A percentile compares a stretch with the other conserved stretches of the same genome.
Evolutionary conservation across 1,140 invertebrate species (phyloP).

Genomic region (Sinonovacula constricta): DNA sequence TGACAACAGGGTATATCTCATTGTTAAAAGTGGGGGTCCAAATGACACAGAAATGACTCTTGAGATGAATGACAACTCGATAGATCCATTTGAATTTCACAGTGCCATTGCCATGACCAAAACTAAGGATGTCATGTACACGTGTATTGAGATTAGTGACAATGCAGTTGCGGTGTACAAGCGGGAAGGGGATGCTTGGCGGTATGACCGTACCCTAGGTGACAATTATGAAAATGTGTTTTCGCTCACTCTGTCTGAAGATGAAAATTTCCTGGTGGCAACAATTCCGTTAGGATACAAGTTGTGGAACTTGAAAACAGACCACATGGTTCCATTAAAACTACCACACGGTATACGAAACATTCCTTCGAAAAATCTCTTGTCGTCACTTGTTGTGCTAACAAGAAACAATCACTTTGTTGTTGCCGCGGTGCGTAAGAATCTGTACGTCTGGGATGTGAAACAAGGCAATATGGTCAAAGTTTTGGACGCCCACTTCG

Average conservation of each 20-base stretch:
- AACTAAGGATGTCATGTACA: conserved; percentile 71
- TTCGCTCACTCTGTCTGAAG: conserved; percentile 89
- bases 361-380: conserved; percentile 88
- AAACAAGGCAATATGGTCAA: conserved; percentile 87
- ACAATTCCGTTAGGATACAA: conserved; percentile 90
- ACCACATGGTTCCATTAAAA: conserved; percentile 83
- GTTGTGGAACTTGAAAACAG: conserved; percentile 77
- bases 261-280: conserved; percentile 89
- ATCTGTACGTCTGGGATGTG: conserved; percentile 96
- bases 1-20: conserved; percentile 63
- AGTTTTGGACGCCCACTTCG: conserved; percentile 97
- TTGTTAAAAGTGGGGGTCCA: conserved; percentile 71
- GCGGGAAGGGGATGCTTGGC: conserved; percentile 74
- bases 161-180: conserved; percentile 75
- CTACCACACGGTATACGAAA: conserved; percentile 94
- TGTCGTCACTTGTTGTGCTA: conserved; percentile 84
- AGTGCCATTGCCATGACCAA: conserved; percentile 83
- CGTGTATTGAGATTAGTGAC: conserved; percentile 78
- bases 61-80: conserved; percentile 72
- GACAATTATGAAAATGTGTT: conserved; percentile 82
- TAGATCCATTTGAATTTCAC: conserved; percentile 86
- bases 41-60: conserved; percentile 73
- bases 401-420: conserved; percentile 94
- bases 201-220: conserved; percentile 76
- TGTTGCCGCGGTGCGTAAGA: conserved; percentile 96